Base-by-base conservation (phyloP, 2,797 vertebrate genomes). In the Eurystomus glaucurus region DNA sequence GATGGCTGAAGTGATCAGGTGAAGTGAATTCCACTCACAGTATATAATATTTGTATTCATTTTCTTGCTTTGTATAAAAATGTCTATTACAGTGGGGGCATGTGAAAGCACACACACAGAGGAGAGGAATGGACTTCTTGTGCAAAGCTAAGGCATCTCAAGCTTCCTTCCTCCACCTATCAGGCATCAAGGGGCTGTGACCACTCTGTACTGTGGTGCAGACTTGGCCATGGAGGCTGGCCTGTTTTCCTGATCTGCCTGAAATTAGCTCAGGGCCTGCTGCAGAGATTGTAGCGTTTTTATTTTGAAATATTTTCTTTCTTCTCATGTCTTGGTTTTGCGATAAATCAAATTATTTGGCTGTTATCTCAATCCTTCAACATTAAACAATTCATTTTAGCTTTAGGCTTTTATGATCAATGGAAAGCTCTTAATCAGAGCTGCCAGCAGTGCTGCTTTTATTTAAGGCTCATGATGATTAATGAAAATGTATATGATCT, bases 361-460 rank as follows among this genome's bases (percentile, higher is more conserved):
- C 86, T 91, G 88, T 95, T 96, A 96, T 94, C 90, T 89, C 80
- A 80, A 68, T 89, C 92, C 88, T 93, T 87, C 86, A 94, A 75
- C 88, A 89, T 93, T 91, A 93, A 97, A 93, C 88, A 95, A 95
- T 96, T 94, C 48, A 85, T 96, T 95, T 93, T 83, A 96, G 92
- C 0, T 0, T 85, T 92, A 60, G 85, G 92, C 57, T 94, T 94
- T 93, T 92, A 92, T 96, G 92, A 97, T 96, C 95, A 97, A 96
- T 93, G 88, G 84, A 90, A 92, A 92, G 78, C 88, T 91, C 88
- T 96, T 96, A 94, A 96, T 96, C 96, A 96, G 86, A 89, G 64
- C 90, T 96, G 93, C 95, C 92, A 96, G 93, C 90, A 89, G 71
- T 22, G 48, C 52, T 92, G 88, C 88, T 95, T 96, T 96, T 96